Percentiles rank a stretch among this genome's conserved stretches.
Conservation (phyloP, 2,797 vertebrate genomes). For the Chelon labrosus region DNA sequence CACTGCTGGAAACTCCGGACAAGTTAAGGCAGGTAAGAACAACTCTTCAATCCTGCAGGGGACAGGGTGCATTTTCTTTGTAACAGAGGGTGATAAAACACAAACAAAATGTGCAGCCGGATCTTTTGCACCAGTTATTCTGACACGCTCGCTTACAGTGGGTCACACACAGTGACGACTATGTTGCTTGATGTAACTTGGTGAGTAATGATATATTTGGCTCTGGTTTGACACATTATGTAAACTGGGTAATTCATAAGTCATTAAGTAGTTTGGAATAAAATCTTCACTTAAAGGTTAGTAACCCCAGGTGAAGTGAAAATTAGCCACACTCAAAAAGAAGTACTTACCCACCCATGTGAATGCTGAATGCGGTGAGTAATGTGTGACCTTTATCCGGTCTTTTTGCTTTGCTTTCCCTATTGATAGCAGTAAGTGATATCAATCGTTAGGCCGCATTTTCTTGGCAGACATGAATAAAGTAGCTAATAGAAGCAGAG, state of each 20-base stretch:
- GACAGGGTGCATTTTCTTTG: slow-evolving; percentile 36
- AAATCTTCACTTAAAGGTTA: too few relatives aligned
- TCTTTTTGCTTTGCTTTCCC: slow-evolving; percentile 4
- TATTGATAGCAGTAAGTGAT: slow-evolving; percentile 2
- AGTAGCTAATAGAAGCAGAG: background rate
- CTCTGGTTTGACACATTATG: background rate
- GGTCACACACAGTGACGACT: background rate
- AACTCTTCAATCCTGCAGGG: slow-evolving; percentile 43
- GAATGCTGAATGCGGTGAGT: background rate
- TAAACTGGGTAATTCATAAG: background rate
- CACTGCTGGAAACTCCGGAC: slow-evolving; percentile 40
- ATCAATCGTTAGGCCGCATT: slow-evolving; percentile 10
- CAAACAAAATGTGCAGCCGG: background rate
- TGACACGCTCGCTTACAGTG: background rate
- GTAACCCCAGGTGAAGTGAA: too few relatives aligned
- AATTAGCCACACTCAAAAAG: background rate
- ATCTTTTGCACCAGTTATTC: background rate
- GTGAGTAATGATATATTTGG: background rate
- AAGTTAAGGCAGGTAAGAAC: slow-evolving; percentile 56
- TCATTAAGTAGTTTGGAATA: too few relatives aligned
- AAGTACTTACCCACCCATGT: background rate
- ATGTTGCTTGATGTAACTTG: background rate
- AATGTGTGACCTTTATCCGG: slow-evolving; percentile 1
- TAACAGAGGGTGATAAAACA: slow-evolving; percentile 21
- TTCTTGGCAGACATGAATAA: slow-evolving; percentile 4